phyloP scores from a whole-genome alignment of 2,797 vertebrate genomes.

The Phalanger gymnotis region DNA sequence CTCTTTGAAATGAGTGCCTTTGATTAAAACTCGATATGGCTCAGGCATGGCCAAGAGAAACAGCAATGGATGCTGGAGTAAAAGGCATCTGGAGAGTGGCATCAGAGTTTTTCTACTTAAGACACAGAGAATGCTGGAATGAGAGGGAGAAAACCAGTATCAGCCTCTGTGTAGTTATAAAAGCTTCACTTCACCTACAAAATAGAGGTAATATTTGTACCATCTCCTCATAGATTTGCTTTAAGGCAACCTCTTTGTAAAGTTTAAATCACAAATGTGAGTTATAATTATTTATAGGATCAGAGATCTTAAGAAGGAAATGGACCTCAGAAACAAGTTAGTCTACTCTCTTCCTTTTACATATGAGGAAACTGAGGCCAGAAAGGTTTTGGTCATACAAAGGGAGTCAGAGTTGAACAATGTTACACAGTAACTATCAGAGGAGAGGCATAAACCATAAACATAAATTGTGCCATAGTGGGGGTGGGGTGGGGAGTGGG shows the following conservation, averaged over 20 bases:
- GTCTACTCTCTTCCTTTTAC: background rate
- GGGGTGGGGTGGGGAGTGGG: fast-evolving
- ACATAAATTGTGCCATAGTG: background rate
- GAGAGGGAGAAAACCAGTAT: background rate
- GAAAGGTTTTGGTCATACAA: no score
- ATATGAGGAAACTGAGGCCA: background rate
- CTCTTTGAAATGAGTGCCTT: background rate
- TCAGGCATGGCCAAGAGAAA: no score
- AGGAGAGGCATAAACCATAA: background rate
- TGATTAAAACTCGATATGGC: background rate
- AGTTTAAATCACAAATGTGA: background rate
- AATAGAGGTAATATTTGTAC: background rate
- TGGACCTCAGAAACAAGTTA: background rate
- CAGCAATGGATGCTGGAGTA: no score
- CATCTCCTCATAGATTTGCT: background rate
- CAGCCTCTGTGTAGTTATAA: background rate
- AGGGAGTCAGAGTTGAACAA: background rate
- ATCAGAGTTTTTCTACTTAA: background rate
- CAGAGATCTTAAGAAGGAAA: background rate
- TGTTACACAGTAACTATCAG: background rate
- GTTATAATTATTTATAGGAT: background rate
- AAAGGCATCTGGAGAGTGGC: no score
- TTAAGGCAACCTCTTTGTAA: background rate
- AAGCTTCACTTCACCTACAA: background rate
- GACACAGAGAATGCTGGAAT: background rate